Evolutionary conservation across 2,797 vertebrate genomes (phyloP).

Genomic region (Capromys pilorides): DNA sequence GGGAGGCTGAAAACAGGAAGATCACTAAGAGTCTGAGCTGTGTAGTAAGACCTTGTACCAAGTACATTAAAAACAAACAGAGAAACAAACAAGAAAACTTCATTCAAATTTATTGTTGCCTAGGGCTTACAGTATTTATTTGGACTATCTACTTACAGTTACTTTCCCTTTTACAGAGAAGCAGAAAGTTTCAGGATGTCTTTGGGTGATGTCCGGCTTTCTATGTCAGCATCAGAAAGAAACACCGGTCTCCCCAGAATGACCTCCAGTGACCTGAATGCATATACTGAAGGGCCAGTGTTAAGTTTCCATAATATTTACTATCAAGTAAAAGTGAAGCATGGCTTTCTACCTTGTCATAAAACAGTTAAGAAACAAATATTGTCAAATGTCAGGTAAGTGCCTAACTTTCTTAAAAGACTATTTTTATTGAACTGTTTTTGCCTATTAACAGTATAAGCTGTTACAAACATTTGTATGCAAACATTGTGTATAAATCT

Average conservation of each 20-base stretch:
- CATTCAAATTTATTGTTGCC: background rate
- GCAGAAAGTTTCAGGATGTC: constrained; percentile 77
- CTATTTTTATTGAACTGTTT: background rate
- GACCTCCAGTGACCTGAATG: background rate
- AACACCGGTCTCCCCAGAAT: constrained; percentile 60
- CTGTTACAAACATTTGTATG: background rate
- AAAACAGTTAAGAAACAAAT: constrained; percentile 83
- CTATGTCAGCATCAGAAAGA: constrained; percentile 78
- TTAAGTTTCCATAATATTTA: constrained; percentile 86
- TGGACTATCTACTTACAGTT: background rate
- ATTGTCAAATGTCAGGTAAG: constrained; percentile 85
- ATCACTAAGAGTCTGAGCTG: too few species aligned
- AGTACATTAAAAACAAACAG: too few species aligned
- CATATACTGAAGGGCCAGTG: background rate
- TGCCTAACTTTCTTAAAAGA: constrained; percentile 45
- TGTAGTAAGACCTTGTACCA: too few species aligned
- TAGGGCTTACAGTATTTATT: background rate
- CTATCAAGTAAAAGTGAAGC: constrained; percentile 84
- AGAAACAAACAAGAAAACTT: background rate
- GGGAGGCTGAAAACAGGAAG: too few species aligned
- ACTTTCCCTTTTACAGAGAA: constrained; percentile 68
- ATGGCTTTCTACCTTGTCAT: constrained; percentile 70
- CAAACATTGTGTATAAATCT: background rate
- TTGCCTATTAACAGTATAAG: background rate
- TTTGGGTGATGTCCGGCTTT: constrained; percentile 71